Base-by-base conservation (phyloP, 2,888 invertebrate species). In the Synanthedon myopaeformis region DNA sequence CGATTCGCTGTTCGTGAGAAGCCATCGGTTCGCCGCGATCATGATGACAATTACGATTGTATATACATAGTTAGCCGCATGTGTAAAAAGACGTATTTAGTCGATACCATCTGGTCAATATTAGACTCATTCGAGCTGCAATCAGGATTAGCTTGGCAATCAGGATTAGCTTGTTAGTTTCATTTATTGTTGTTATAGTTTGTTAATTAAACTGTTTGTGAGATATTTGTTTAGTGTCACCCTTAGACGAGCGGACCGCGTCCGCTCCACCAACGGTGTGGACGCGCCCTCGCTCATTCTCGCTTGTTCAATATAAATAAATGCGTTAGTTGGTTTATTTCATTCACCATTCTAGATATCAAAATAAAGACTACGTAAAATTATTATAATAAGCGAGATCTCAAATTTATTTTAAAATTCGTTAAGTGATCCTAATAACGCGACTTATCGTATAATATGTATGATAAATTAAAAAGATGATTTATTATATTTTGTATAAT, bases 401-500 rank as follows among this genome's bases (percentile, higher is more conserved):
- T 87, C 87, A 87, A 86, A 85, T 86, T 86, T 85, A 83, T 83
- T 84, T 86, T 78, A 69, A 82, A 79, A 81, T 78, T 81, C 77
- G 72, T 84, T 82, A 78, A 82, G 78, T 86, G 74, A 85, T 84
- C 80, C 82, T 82, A 81, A 81, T 82, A 82, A 76, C 82, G 80
- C 83, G 79, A 83, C 72, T 78, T 82, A 79, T 79, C 76, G 75
- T 84, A 82, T 82, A 71, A 76, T 75, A 79, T 81, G 76, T 71
- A 77, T 78, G 76, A 72, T 72, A 35, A 35, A 35, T 35, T 35
- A 74, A 78, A 82, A 84, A 84, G 82, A 83, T 86, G 74, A 84
- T 85, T 86, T 84, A 86, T 86, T 83, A 81, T 86, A 86, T 87
- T 87, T 86, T 86, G 79, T 87, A 85, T 83, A 80, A 82, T 74